Evolutionary conservation across 2,888 invertebrate species (phyloP).

Genomic region (Ceriagrion tenellum): DNA sequence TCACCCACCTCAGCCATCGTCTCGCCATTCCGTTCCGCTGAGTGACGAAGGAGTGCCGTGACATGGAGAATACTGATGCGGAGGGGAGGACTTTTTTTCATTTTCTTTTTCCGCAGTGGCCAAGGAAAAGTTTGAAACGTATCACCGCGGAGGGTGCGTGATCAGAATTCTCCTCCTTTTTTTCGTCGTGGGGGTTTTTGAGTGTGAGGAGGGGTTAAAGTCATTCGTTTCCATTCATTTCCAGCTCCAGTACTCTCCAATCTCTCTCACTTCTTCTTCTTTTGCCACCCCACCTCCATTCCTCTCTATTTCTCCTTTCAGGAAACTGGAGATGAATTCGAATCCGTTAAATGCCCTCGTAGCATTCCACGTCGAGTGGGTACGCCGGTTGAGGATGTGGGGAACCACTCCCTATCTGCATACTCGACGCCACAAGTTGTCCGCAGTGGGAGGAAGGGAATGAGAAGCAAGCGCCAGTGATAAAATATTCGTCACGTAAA

Average conservation of each 20-base stretch:
- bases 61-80: slow-evolving; percentile 15
- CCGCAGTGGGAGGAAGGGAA: no score
- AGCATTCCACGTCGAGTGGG: neutral
- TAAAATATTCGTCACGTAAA: no score
- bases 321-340: neutral
- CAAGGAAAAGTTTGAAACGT: slow-evolving; percentile 34
- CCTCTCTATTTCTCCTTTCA: no score
- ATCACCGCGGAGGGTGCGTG: slow-evolving; percentile 1
- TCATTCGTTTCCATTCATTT: neutral
- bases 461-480: no score
- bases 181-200: no score
- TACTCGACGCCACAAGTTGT: no score
- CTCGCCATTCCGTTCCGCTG: slow-evolving; percentile 22
- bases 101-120: neutral
- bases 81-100: neutral
- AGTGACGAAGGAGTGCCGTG: neutral
- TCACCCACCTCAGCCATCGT: neutral
- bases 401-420: no score
- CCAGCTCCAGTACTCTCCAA: neutral
- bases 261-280: neutral
- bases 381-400: neutral
- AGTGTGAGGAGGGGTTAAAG: no score
- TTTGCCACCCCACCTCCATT: no score
- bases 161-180: neutral
- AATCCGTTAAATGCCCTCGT: neutral